phyloP scores from a whole-genome alignment of 2,797 vertebrate species.

The Parauchenoglanis ngamensis region DNA sequence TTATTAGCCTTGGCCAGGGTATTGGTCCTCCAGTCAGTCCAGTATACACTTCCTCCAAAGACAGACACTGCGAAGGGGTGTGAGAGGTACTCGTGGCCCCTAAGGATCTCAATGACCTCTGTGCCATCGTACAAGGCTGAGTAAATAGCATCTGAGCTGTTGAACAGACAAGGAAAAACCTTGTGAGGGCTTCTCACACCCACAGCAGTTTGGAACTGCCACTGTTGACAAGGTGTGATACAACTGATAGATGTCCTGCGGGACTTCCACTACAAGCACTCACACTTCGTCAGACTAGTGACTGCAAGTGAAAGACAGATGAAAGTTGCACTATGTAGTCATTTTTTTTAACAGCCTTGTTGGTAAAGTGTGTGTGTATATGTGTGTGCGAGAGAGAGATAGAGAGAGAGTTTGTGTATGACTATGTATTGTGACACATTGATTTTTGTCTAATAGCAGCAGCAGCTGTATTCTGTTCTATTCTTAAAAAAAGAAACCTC shows the following conservation, averaged over 20 bases:
- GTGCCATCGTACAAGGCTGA: slow-evolving; percentile 94
- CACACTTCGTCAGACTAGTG: slow-evolving; percentile 39
- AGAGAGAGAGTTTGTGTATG: neutral
- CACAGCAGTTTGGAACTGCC: slow-evolving; percentile 27
- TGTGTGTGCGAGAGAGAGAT: neutral
- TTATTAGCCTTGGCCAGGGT: slow-evolving; percentile 96
- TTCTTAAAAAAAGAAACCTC: neutral
- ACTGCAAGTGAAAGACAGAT: slow-evolving; percentile 28
- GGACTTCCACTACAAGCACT: slow-evolving; percentile 38
- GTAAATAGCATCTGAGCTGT: slow-evolving; percentile 97
- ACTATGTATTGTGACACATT: neutral
- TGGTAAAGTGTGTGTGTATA: neutral
- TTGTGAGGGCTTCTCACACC: slow-evolving; percentile 33
- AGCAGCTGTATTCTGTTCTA: neutral
- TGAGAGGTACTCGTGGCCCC: slow-evolving; percentile 95
- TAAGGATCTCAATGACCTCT: slow-evolving; percentile 91
- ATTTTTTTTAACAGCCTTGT: neutral
- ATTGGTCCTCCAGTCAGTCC: slow-evolving; percentile 98
- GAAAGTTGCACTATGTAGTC: slow-evolving; percentile 11
- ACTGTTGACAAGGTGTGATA: slow-evolving; percentile 27
- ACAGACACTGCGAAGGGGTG: slow-evolving; percentile 97
- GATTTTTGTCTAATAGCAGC: neutral
- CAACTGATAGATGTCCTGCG: slow-evolving; percentile 39
- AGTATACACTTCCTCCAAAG: slow-evolving; percentile 94
- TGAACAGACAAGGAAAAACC: slow-evolving; percentile 61